Evolutionary conservation across 1,140 invertebrate genomes (phyloP), one percentile per base, ranked within the genome.

Genomic region (Maconellicoccus hirsutus): DNA sequence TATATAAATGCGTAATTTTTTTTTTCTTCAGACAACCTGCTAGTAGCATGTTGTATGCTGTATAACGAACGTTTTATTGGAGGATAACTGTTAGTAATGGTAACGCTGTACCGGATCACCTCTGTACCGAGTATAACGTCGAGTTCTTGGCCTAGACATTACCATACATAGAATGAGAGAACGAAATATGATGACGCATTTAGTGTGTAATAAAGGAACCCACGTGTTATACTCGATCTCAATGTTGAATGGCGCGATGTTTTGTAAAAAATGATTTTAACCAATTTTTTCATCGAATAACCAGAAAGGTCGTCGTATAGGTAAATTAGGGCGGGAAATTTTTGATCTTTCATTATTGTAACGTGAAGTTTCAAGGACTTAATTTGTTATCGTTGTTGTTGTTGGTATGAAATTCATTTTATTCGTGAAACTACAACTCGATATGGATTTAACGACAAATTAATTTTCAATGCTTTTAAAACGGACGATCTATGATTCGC

Each of bases 101-200:
- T 19, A 66, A 26, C 61, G 61, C 25, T 26, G 22, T 25, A 66
- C 61, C 19, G 2, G 61, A 66, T 66, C 61, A 66, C 61, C 61
- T 66, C 61, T 66, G 61, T 25, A 16, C 61, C 16, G 3, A 23
- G 21, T 66, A 23, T 66, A 23, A 22, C 25, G 61, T 16, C 25
- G 22, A 66, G 61, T 66, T 66, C 61, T 66, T 66, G 61, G 61
- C 61, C 61, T 66, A 66, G 61, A 66, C 61, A 66, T 66, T 66
- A 66, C 61, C 61, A 66, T 66, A 66, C 61, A 66, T 66, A 66
- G 61, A 66, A 66, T 66, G 61, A 19, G 21, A 22, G 25, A 66
- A 23, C 21, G 25, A 66, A 66, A 66, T 66, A 66, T 19, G 61
- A 66, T 66, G 61, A 66, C 61, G 61, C 61, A 66, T 66, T 66